phyloP scores from a whole-genome alignment of 2,113 vertebrate genomes.

The Cololabis saira region DNA sequence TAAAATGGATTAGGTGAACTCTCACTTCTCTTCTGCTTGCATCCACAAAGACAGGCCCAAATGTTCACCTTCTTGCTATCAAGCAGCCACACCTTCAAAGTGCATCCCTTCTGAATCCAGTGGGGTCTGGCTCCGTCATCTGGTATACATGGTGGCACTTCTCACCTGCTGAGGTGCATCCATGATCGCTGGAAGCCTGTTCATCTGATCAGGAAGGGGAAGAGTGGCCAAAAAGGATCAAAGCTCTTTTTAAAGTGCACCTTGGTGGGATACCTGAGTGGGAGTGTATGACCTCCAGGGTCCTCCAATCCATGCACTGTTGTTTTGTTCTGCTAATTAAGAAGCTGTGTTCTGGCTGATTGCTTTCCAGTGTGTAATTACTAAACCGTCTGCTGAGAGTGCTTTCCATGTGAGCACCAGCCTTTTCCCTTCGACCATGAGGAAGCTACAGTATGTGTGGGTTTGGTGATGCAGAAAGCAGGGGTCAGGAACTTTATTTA shows the following conservation, averaged over 20 bases:
- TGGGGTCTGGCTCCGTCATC: conserved; percentile 53
- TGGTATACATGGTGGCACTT: conserved; percentile 6
- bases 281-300: conserved; percentile 68
- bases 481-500: conserved; percentile 74
- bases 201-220: conserved; percentile 20
- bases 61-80: conserved; percentile 50
- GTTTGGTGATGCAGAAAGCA: conserved; percentile 68
- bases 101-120: conserved; percentile 44
- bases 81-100: conserved; percentile 53
- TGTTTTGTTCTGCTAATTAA: conserved; percentile 84
- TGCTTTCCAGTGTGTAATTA: conserved; percentile 86
- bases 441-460: conserved; percentile 48
- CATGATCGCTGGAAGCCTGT: conserved; percentile 44
- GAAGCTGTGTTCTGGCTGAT: conserved; percentile 82
- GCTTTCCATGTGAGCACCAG: conserved; percentile 73
- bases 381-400: conserved; percentile 78
- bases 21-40: conserved; percentile 48
- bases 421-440: conserved; percentile 59
- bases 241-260: conserved; percentile 52
- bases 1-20: conserved; percentile 78
- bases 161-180: conserved; percentile 49
- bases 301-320: conserved; percentile 73
- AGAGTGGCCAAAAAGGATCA: conserved; percentile 35
- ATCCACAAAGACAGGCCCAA: conserved; percentile 45
- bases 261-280: conserved; percentile 57